Conservation (phyloP, 1,140 invertebrate genomes). For the Nephotettix cincticeps region DNA sequence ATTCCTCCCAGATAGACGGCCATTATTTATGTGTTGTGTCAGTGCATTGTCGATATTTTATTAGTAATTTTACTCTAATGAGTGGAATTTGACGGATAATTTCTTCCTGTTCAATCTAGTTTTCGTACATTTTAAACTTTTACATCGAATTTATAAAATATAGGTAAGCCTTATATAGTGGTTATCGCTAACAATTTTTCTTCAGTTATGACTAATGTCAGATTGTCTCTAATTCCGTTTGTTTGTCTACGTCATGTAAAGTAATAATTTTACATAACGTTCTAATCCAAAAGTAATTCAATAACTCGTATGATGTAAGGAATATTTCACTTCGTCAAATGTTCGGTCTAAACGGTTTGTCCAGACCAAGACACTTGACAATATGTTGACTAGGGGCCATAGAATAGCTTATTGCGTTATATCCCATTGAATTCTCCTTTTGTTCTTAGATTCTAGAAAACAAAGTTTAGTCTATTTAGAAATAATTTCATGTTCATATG, state of each 20-base stretch:
- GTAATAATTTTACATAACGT: neutral
- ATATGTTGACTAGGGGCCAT: no score
- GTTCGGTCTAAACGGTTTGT: no score
- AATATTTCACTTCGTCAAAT: no score
- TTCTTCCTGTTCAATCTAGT: neutral
- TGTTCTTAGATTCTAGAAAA: no score
- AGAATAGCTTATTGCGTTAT: no score
- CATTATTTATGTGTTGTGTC: slow-evolving; percentile 12
- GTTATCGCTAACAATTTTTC: neutral
- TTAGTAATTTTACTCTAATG: neutral
- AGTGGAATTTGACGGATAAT: neutral
- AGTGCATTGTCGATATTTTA: neutral
- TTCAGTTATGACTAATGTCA: neutral
- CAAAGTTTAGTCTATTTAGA: no score
- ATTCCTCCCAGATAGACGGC: neutral
- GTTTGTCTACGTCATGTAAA: neutral
- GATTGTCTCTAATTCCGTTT: neutral
- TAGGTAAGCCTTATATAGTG: neutral
- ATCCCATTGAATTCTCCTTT: no score
- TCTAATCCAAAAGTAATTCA: neutral
- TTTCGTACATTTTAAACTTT: neutral
- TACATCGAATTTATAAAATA: neutral
- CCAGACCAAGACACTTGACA: no score
- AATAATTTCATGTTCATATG: no score
- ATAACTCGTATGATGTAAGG: no score